Conservation (phyloP, 1,140 invertebrate genomes). For the Halesus radiatus region DNA sequence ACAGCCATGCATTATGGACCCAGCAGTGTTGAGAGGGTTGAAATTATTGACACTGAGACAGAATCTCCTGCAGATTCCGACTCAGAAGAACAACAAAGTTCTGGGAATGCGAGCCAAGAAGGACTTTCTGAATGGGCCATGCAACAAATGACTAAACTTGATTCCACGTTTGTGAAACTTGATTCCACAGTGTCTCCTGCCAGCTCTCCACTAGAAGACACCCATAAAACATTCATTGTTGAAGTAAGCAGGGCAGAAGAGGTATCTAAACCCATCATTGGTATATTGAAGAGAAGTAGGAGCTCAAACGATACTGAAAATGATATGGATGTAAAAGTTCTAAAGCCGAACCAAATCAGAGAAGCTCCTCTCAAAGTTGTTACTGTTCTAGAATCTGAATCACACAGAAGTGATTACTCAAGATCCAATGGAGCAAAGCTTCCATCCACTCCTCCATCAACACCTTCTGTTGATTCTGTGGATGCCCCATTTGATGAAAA, state of each 20-base stretch:
- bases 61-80: slow-evolving; percentile 72
- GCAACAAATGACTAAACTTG: slow-evolving; percentile 49
- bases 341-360: slow-evolving; percentile 37
- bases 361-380: slow-evolving; percentile 46
- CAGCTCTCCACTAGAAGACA: slow-evolving; percentile 1
- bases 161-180: slow-evolving; percentile 15
- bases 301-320: slow-evolving; percentile 40
- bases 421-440: neutral
- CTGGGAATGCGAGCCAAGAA: slow-evolving; percentile 52
- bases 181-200: neutral
- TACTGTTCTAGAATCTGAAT: slow-evolving; percentile 40
- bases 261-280: slow-evolving; percentile 63
- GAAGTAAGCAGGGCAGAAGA: slow-evolving; percentile 60
- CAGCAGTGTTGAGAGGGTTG: slow-evolving; percentile 68
- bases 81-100: slow-evolving; percentile 64
- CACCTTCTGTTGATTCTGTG: slow-evolving; percentile 40
- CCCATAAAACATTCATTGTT: slow-evolving; percentile 63
- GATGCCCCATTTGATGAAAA: slow-evolving; percentile 35
- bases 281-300: slow-evolving; percentile 63
- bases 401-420: neutral
- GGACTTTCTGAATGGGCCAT: slow-evolving; percentile 61
- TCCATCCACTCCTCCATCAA: slow-evolving; percentile 48
- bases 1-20: slow-evolving; percentile 59
- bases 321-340: slow-evolving; percentile 41
- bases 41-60: slow-evolving; percentile 72